Conservation (phyloP, 2,113 vertebrate genomes). For the Perca fluviatilis region DNA sequence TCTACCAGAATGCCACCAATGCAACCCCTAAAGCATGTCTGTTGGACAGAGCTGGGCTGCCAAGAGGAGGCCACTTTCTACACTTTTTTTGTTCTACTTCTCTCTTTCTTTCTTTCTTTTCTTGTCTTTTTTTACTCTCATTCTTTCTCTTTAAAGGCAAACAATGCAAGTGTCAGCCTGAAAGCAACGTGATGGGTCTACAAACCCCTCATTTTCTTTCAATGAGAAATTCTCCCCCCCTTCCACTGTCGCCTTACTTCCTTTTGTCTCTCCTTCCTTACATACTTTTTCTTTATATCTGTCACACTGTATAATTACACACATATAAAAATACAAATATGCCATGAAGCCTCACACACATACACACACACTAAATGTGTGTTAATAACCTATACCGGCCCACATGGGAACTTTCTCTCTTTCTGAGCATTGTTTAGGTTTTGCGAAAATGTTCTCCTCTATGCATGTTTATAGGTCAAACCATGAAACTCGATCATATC, state of each 20-base stretch:
- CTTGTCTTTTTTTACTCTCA: conserved; percentile 14
- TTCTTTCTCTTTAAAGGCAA: conserved; percentile 52
- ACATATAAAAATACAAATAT: conserved; percentile 35
- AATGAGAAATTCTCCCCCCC: background rate
- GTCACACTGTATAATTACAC: conserved; percentile 13
- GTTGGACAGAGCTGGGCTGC: conserved; percentile 46
- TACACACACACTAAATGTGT: background rate
- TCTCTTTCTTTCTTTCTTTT: conserved; percentile 47
- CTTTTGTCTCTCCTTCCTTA: conserved; percentile 19
- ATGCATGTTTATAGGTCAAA: conserved; percentile 56
- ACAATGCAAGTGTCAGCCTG: conserved; percentile 58
- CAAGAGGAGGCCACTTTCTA: conserved; percentile 66
- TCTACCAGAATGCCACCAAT: conserved; percentile 74
- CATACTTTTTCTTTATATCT: background rate
- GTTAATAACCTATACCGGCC: conserved; percentile 9
- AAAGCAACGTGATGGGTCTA: conserved; percentile 35
- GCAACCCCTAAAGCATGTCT: conserved; percentile 71
- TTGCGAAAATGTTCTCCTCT: conserved; percentile 44
- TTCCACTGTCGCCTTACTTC: conserved; percentile 13
- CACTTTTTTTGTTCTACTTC: conserved; percentile 63
- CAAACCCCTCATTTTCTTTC: conserved; percentile 24
- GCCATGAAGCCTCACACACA: background rate
- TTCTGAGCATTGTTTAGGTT: conserved; percentile 8
- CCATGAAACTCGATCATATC: conserved; percentile 68
- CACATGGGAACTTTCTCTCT: conserved; percentile 48